Percentiles rank a stretch among this genome's conserved stretches.
Conservation (phyloP, 2,888 invertebrate species). For the Chironomus riparius region DNA sequence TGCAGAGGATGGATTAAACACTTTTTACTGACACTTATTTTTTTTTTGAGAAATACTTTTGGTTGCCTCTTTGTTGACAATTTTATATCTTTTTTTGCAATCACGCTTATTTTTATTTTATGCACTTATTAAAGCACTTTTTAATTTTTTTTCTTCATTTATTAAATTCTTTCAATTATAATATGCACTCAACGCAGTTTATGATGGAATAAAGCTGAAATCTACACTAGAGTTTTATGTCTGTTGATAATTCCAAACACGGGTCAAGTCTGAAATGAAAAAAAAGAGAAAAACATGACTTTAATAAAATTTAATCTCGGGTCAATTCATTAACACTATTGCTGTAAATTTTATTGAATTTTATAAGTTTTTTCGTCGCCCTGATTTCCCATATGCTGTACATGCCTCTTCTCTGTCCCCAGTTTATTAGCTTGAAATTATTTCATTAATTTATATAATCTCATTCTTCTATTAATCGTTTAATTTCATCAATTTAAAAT, state of each 20-base stretch:
- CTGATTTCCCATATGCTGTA: background rate
- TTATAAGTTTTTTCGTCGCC: background rate
- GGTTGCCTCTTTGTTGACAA: too few species aligned
- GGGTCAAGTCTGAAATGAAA: constrained; percentile 1
- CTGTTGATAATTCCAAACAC: background rate
- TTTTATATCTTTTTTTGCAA: too few species aligned
- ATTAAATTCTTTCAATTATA: too few species aligned
- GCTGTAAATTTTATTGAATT: constrained; percentile 3
- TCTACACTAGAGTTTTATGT: background rate
- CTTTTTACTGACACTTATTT: background rate
- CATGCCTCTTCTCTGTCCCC: too few species aligned
- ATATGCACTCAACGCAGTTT: too few species aligned
- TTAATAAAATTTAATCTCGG: constrained; percentile 4
- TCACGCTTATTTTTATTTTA: too few species aligned
- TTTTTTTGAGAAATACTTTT: background rate
- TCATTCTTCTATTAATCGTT: background rate
- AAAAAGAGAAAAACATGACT: background rate
- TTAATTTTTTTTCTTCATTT: background rate
- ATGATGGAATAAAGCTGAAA: background rate
- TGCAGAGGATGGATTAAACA: background rate
- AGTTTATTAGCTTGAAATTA: too few species aligned
- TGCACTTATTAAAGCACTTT: background rate
- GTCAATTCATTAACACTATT: constrained; percentile 6
- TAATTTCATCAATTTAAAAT: background rate
- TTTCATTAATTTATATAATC: background rate